Evolutionary conservation across 2,888 invertebrate genomes (phyloP), one percentile per base, ranked within the genome.

Genomic region (Eledone cirrhosa): DNA sequence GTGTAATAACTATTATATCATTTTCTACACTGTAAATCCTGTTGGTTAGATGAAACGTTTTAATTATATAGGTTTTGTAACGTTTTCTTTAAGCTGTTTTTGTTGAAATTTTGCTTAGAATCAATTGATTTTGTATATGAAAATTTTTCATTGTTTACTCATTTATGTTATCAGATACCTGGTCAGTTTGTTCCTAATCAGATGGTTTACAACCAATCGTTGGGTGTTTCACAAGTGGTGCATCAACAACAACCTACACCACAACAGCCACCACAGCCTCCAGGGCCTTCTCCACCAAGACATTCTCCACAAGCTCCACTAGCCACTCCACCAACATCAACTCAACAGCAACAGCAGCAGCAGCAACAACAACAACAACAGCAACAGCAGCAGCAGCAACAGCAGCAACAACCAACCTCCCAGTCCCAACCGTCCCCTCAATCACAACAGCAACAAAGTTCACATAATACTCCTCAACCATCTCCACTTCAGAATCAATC

Each of bases 401-500:
- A 78, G 41, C 80, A 80, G 41, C 82, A 80, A 27, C 82, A 83
- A 77, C 80, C 81, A 67, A 81, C 83, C 19, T 82, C 83, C n/a
- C 81, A 82, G 76, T 82, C 82, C 72, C 79, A 75, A 65, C 93
- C 78, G 93, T 93, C 31, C 92, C 93, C 87, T 92, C 93, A 72
- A 92, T 81, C 81, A 63, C 80, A 93, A 79, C 90, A 92, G 48
- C 92, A 91, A 83, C 91, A 91, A 81, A 91, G 91, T 84, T 90
- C 91, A 77, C 83, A 85, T 78, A 82, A 84, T 16, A 80, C 82
- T 27, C 77, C 59, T 41, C 79, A 65, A 63, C 78, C 78, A 48
- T 72, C 59, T 48, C 83, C 84, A 29, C 83, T 83, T 29, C 82
- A 82, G 77, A 82, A 76, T 48, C 76, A 76, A 8, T 76, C 76